A percentile compares a stretch with the other conserved stretches of the same genome.
phyloP scores from a whole-genome alignment of 2,113 vertebrate genomes.

The Orthonyx spaldingii region DNA sequence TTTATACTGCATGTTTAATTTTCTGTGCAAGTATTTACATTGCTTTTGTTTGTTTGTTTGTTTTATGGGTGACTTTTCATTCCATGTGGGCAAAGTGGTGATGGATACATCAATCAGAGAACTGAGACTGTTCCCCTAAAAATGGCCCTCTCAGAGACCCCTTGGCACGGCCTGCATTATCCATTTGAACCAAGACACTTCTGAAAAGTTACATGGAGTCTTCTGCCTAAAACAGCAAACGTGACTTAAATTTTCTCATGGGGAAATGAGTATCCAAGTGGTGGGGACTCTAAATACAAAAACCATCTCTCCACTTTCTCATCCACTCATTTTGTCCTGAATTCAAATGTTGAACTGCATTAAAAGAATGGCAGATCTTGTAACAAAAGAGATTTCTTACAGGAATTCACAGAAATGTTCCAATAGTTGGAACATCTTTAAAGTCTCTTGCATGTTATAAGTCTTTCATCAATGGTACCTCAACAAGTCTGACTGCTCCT shows the following conservation, averaged over 20 bases:
- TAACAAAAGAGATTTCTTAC: background rate
- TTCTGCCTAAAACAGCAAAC: background rate
- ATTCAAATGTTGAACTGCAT: background rate
- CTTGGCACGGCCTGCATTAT: background rate
- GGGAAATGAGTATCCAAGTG: background rate
- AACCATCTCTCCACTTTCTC: background rate
- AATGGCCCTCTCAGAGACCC: background rate
- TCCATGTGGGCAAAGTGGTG: background rate
- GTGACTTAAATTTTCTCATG: background rate
- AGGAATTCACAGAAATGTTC: background rate
- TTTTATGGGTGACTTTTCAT: background rate
- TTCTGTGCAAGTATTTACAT: background rate
- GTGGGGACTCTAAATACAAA: background rate
- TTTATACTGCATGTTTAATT: background rate
- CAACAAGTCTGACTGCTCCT: background rate
- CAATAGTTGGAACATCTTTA: no score
- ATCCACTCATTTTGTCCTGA: background rate
- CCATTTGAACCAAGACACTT: background rate
- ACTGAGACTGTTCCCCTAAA: background rate
- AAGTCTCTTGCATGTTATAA: background rate
- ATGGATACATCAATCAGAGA: background rate
- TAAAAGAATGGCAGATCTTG: background rate
- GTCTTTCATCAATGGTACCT: background rate
- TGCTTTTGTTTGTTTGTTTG: background rate
- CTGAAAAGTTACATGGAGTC: background rate